A percentile compares a stretch with the other conserved stretches of the same genome.
Evolutionary conservation across 2,797 vertebrate genomes (phyloP).

Genomic region (Mionectes olivaceus): DNA sequence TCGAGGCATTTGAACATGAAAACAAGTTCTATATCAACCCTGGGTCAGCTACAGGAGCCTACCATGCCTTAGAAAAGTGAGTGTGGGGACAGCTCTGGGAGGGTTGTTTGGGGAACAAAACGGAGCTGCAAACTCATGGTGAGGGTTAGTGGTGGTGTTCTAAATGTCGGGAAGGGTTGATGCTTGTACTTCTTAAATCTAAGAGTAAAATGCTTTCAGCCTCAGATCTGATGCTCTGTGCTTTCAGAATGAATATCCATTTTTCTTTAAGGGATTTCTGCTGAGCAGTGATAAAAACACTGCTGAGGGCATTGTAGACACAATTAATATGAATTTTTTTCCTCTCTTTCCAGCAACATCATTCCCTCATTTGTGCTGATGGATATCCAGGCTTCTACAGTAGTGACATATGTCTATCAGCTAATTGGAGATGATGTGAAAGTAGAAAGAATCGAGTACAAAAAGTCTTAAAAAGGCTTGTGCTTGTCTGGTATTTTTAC

Average conservation of each 20-base stretch:
- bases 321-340: neutral
- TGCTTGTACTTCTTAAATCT: neutral
- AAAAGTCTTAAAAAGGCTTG: slow-evolving; percentile 87
- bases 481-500: slow-evolving; percentile 44
- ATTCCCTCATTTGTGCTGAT: slow-evolving; percentile 98
- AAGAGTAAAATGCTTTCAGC: neutral
- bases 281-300: neutral
- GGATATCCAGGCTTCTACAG: slow-evolving; percentile 99
- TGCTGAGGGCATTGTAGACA: neutral
- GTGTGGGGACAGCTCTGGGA: neutral
- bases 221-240: neutral
- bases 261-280: neutral
- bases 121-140: neutral
- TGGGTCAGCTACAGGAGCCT: slow-evolving; percentile 96
- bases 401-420: slow-evolving; percentile 99
- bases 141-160: neutral
- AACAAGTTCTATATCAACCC: slow-evolving; percentile 99
- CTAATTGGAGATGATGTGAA: slow-evolving; percentile 98
- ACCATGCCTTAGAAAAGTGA: slow-evolving; percentile 95
- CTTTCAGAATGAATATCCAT: neutral
- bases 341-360: slow-evolving; percentile 88
- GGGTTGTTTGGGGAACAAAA: neutral
- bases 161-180: neutral
- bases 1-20: slow-evolving; percentile 98
- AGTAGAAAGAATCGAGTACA: slow-evolving; percentile 99